Percentiles rank a stretch among this genome's conserved stretches.
These are phyloP conservation scores for Laticauda colubrina DNA, from an alignment of 2,113 vertebrate species.

Conservation along the genomic window DNA sequence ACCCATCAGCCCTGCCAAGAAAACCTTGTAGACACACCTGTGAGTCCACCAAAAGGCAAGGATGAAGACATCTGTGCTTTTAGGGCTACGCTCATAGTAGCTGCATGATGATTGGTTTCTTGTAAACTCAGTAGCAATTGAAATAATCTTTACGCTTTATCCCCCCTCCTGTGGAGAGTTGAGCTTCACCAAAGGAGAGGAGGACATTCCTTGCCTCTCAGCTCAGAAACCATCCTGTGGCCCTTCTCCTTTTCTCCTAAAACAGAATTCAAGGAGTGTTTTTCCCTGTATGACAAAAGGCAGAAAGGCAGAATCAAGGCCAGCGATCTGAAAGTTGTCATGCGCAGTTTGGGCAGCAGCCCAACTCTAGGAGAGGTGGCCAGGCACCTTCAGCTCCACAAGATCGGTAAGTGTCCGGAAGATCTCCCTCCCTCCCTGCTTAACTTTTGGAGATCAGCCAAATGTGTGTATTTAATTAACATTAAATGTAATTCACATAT, in stretches of 20 bases:
- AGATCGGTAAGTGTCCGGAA: slow-evolving; percentile 74
- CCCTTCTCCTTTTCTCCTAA: slow-evolving; percentile 2
- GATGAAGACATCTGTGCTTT: not conserved
- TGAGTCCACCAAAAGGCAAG: not conserved
- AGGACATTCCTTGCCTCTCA: not conserved
- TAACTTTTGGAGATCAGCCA: not conserved
- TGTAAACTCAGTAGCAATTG: not conserved
- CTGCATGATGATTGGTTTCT: not conserved
- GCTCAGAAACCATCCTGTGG: not conserved
- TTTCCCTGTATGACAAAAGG: slow-evolving; percentile 93
- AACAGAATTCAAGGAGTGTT: slow-evolving; percentile 95
- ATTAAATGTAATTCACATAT: not conserved
- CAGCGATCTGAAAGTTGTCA: slow-evolving; percentile 84
- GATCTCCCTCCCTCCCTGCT: fast-evolving
- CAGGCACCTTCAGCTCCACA: slow-evolving; percentile 84
- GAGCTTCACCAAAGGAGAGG: not conserved
- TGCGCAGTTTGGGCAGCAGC: slow-evolving; percentile 88
- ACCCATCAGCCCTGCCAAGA: not conserved
- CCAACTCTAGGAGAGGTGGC: slow-evolving; percentile 82
- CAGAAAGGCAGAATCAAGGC: slow-evolving; percentile 85
- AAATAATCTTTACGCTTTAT: not conserved
- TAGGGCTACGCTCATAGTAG: not conserved
- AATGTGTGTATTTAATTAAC: not conserved
- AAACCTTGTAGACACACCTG: not conserved
- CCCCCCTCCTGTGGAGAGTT: not conserved